A percentile compares a stretch with the other conserved stretches of the same genome.
These are phyloP conservation scores for Chionomys nivalis DNA, from an alignment of 2,113 vertebrate genomes.

Conservation along the genomic window DNA sequence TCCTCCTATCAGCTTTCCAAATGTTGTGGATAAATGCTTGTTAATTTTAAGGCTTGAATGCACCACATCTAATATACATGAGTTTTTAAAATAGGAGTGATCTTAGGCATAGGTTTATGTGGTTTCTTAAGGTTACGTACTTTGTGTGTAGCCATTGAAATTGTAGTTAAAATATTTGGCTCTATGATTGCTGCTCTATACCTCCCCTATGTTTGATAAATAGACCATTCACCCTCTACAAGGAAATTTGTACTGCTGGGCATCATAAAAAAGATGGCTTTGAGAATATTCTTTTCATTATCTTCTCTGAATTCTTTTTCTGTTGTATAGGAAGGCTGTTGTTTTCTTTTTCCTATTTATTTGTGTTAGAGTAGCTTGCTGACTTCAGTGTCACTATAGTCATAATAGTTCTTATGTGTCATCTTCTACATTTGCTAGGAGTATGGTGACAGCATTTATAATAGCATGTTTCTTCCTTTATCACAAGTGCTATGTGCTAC, in stretches of 20 bases:
- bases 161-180: not conserved
- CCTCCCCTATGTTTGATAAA: accelerated
- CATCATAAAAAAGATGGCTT: not conserved
- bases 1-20: not conserved
- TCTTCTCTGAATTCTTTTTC: not conserved
- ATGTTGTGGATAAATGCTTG: too few species aligned
- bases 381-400: constrained; percentile 28
- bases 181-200: accelerated
- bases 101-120: not conserved
- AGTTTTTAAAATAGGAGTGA: not conserved
- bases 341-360: constrained; percentile 50
- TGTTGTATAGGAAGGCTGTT: not conserved
- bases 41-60: not conserved
- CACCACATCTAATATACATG: not conserved
- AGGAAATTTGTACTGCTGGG: not conserved
- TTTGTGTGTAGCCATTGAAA: not conserved
- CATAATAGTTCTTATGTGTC: constrained; percentile 30
- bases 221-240: not conserved
- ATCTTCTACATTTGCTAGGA: not conserved
- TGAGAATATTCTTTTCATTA: constrained; percentile 1
- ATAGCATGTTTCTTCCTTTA: not conserved
- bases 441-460: not conserved
- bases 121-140: not conserved
- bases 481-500: not conserved
- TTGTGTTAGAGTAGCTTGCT: not conserved